Conservation (phyloP, 2,113 vertebrate genomes). For the Aleadryas rufinucha region DNA sequence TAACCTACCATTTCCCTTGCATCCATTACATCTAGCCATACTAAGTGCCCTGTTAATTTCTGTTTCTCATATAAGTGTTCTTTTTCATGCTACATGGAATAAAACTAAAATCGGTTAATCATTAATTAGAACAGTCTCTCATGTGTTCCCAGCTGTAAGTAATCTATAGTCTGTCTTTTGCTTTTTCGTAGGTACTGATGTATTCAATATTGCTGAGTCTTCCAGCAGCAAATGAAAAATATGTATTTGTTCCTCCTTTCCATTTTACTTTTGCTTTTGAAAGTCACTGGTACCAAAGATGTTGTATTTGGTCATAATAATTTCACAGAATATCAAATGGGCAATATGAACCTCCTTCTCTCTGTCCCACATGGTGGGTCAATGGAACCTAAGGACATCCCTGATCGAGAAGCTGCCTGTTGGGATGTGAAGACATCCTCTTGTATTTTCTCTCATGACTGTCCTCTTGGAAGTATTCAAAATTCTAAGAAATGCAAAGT, state of each 20-base stretch:
- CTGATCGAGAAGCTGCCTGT: constrained; percentile 42
- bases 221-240: not conserved
- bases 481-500: constrained; percentile 20
- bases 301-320: constrained; percentile 25
- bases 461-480: constrained; percentile 23
- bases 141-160: not conserved
- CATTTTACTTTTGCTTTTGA: not conserved
- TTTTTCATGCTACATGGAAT: not conserved
- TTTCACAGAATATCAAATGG: constrained; percentile 62
- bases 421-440: constrained; percentile 22
- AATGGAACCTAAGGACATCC: constrained; percentile 50
- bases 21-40: not conserved
- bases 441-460: constrained; percentile 50
- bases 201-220: not conserved
- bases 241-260: not conserved
- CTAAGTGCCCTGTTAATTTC: not conserved
- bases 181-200: not conserved
- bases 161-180: not conserved
- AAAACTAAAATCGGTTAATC: not conserved
- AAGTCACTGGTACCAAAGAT: not conserved
- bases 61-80: not conserved
- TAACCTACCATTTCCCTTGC: not conserved
- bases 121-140: not conserved
- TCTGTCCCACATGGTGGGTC: constrained; percentile 59
- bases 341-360: constrained; percentile 60